Base-by-base conservation (phyloP, 2,888 invertebrate genomes). In the Scrobipalpa costella region DNA sequence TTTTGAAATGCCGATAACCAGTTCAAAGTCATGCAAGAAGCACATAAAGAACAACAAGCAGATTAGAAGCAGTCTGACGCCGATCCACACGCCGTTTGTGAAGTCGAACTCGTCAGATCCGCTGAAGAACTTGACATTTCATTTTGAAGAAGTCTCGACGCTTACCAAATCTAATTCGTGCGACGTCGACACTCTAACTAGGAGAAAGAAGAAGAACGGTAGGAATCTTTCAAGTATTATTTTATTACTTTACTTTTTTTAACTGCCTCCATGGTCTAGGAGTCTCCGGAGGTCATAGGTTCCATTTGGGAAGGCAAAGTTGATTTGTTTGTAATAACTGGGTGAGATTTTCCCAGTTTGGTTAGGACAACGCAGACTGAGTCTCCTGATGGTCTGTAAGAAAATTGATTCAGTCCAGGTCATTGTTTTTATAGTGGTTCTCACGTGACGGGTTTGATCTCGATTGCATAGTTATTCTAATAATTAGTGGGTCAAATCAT, bases 61-160 rank as follows among this genome's bases (percentile, higher is more conserved):
- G 66, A 89, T 91, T 64, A 81, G 91, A 44, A 84, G 86, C 40
- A 81, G 90, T 0, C 72, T 92, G 67, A 89, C 83, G 72, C 91
- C 76, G 69, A 91, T 78, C 76, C 94, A 94, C 67, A 86, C 88
- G 50, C 89, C 93, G 7, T 94, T 94, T 15, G 80, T 94, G 57
- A 93, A 94, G 73, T 93, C 94, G 0, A 94, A 93, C 69, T 93
- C 94, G 0, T 94, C 94, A 59, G 94, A 94, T 76, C 94, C 94
- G 1, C 75, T 94, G 66, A 92, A 93, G 73, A 94, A 94, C 66
- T 76, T 94, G 69, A 93, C 93, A 33, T 94, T 94, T 78, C 93
- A 94, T 71, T 94, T 94, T 72, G 93, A 94, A 64, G 93, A 93
- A 74, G 91, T 92, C 34, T 90, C 93, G 7, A 90, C 93, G 38